phyloP scores from a whole-genome alignment of 2,797 vertebrate genomes.

The Tapera naevia region DNA sequence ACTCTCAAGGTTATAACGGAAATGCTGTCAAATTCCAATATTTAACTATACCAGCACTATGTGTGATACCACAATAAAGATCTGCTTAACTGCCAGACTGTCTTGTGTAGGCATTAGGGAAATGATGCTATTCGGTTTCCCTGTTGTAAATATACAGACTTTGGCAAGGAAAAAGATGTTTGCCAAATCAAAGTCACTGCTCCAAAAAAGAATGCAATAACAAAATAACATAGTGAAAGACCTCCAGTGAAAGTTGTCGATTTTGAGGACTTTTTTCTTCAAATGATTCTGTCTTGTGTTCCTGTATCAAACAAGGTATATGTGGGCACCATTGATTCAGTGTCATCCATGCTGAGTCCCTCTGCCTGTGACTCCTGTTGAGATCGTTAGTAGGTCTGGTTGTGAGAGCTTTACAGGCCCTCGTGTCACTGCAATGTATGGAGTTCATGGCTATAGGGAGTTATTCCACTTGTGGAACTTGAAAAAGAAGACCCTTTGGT shows the following conservation, averaged over 20 bases:
- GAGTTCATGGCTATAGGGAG: neutral
- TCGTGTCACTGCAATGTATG: neutral
- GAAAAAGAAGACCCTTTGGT: neutral
- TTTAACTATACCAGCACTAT: neutral
- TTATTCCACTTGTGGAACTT: neutral
- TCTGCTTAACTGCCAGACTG: constrained; percentile 22
- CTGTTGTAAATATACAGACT: constrained; percentile 47
- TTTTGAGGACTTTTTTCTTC: neutral
- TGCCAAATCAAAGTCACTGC: constrained; percentile 55
- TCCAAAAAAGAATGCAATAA: constrained; percentile 16
- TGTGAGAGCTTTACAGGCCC: neutral
- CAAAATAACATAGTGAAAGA: neutral
- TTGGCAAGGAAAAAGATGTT: constrained; percentile 53
- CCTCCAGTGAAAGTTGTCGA: neutral
- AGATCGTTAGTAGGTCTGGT: neutral
- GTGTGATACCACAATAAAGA: constrained; percentile 20
- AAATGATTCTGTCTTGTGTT: neutral
- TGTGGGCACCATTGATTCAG: neutral
- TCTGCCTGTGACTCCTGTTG: neutral
- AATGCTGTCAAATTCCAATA: neutral
- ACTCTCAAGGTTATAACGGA: neutral
- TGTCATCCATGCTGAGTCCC: neutral
- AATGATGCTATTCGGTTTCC: constrained; percentile 25
- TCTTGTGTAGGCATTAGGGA: neutral
- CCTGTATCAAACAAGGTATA: neutral